phyloP scores from a whole-genome alignment of 2,113 vertebrate genomes.

The Rhadina sibilatrix region DNA sequence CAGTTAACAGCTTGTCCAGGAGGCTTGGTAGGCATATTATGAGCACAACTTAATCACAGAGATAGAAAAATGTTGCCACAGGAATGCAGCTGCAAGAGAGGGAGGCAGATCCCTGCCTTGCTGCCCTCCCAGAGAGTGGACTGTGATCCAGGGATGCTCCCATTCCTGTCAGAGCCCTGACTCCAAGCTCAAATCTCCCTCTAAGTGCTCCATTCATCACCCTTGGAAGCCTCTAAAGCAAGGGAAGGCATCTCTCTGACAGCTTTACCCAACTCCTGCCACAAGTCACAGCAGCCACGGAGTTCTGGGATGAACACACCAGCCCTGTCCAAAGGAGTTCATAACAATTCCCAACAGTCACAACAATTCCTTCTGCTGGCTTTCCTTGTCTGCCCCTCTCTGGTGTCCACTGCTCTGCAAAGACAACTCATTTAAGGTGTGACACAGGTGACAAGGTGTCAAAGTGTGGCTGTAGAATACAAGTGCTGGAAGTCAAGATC shows the following conservation, averaged over 20 bases:
- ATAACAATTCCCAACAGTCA: neutral
- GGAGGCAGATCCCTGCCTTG: neutral
- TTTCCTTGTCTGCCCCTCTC: neutral
- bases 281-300: neutral
- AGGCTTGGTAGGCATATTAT: neutral
- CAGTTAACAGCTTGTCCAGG: neutral
- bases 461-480: neutral
- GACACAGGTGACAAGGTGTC: neutral
- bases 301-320: neutral
- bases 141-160: neutral
- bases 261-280: neutral
- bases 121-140: neutral
- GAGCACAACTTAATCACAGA: neutral
- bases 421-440: neutral
- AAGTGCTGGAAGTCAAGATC: neutral
- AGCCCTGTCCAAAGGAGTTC: neutral
- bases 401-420: neutral
- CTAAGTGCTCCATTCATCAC: neutral
- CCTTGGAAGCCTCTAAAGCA: neutral
- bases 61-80: neutral
- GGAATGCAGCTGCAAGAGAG: neutral
- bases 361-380: neutral
- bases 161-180: neutral
- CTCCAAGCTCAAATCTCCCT: neutral
- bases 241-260: neutral